These are phyloP conservation scores for Lepetodrilus schrolli DNA, from an alignment of 2,888 invertebrate species.

Conservation along the genomic window DNA sequence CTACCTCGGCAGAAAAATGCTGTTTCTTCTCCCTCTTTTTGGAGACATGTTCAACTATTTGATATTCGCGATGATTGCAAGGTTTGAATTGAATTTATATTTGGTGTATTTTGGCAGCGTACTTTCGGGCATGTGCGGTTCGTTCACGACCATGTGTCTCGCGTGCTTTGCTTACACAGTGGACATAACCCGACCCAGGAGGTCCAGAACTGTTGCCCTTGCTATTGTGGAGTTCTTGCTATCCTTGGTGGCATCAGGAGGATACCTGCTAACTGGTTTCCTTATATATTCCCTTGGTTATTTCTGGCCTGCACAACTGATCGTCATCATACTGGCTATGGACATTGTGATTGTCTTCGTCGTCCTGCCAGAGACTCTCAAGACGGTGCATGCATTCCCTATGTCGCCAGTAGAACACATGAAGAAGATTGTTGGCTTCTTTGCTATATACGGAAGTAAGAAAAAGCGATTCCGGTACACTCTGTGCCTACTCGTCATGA, in stretches of 20 bases:
- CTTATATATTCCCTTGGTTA: slow-evolving; percentile 17
- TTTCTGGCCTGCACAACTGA: background rate
- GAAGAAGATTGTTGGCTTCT: slow-evolving; percentile 30
- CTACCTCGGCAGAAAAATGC: slow-evolving; percentile 26
- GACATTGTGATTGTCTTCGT: background rate
- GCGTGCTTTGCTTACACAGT: slow-evolving; percentile 18
- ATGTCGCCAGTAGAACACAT: background rate
- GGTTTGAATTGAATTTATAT: slow-evolving; percentile 13
- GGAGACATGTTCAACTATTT: slow-evolving; percentile 3
- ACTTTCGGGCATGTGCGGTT: slow-evolving; percentile 28
- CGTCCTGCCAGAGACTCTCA: slow-evolving; percentile 12
- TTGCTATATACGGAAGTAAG: background rate
- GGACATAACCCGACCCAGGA: slow-evolving; percentile 27
- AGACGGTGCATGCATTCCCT: background rate
- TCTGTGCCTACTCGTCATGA: background rate
- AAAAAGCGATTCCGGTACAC: background rate
- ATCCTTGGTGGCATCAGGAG: background rate
- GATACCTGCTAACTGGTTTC: slow-evolving; percentile 21
- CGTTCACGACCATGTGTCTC: background rate
- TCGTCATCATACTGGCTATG: background rate
- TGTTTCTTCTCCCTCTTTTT: slow-evolving; percentile 5
- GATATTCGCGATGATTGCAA: background rate
- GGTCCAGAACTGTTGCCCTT: slow-evolving; percentile 2
- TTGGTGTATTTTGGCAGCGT: slow-evolving; percentile 15
- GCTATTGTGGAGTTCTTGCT: background rate